phyloP scores from a whole-genome alignment of 1,140 invertebrate species.

The Sminthurides bifidus region DNA sequence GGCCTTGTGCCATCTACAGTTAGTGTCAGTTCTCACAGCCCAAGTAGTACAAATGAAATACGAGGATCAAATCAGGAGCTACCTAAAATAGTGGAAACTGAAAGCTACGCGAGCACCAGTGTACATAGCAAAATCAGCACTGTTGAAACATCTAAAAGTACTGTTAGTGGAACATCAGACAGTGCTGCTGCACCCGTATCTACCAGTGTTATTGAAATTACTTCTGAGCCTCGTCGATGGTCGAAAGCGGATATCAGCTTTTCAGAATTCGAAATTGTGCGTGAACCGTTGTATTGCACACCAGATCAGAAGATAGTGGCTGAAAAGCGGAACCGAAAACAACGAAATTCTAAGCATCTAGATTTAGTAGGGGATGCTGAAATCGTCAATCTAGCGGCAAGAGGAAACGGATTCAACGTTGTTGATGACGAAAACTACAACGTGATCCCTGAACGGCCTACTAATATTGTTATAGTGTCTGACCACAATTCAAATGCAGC shows the following conservation, averaged over 20 bases:
- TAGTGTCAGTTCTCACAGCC: not conserved
- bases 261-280: slow-evolving; percentile 30
- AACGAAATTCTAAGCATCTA: not conserved
- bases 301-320: not conserved
- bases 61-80: not conserved
- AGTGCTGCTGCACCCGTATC: not conserved
- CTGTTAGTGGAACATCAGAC: slow-evolving; percentile 11
- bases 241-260: slow-evolving; percentile 31
- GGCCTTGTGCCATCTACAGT: slow-evolving; percentile 19
- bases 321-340: not conserved
- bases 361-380: not conserved
- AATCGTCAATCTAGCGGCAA: not conserved
- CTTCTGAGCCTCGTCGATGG: slow-evolving; percentile 25
- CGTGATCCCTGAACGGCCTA: slow-evolving; percentile 17
- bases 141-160: slow-evolving; percentile 7
- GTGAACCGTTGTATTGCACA: slow-evolving; percentile 14
- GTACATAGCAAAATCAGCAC: slow-evolving; percentile 7
- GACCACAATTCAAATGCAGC: not conserved
- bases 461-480: not conserved
- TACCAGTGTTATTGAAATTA: not conserved
- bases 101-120: too few relatives aligned
- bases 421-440: slow-evolving; percentile 32
- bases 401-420: slow-evolving; percentile 7
- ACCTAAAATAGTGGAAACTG: too few relatives aligned
- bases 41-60: not conserved